phyloP scores from a whole-genome alignment of 2,888 invertebrate species.

The Neria commutata region DNA sequence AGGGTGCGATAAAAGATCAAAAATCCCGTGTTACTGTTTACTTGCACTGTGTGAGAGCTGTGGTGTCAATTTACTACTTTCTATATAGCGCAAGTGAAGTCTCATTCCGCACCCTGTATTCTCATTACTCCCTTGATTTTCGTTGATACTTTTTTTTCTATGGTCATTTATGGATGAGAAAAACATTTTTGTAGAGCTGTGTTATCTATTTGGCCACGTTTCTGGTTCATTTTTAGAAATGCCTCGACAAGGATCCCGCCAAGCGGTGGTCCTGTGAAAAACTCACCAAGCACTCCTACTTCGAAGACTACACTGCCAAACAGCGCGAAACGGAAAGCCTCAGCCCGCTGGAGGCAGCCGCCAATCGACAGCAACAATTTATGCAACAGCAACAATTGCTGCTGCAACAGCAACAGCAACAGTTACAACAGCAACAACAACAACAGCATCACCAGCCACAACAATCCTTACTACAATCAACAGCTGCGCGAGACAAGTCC shows the following conservation, averaged over 20 bases:
- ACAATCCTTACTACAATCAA: slow-evolving; percentile 19
- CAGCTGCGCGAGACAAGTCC: slow-evolving; percentile 66
- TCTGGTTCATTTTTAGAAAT: slow-evolving; percentile 74
- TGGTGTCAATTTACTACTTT: no score
- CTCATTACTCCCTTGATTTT: no score
- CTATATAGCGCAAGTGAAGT: no score
- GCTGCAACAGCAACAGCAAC: slow-evolving; percentile 42
- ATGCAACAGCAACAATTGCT: slow-evolving; percentile 51
- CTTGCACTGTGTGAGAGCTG: no score
- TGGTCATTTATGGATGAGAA: no score
- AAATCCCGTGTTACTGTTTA: no score
- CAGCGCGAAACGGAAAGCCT: slow-evolving; percentile 68
- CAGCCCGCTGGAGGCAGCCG: slow-evolving; percentile 56
- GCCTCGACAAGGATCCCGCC: slow-evolving; percentile 92
- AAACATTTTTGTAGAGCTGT: no score
- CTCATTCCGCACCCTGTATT: no score
- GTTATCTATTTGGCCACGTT: no score
- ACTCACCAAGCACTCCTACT: slow-evolving; percentile 87
- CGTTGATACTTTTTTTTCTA: no score
- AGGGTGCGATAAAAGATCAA: no score
- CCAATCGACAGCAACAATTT: slow-evolving; percentile 50
- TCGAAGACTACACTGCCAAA: slow-evolving; percentile 85
- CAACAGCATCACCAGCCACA: slow-evolving; percentile 23
- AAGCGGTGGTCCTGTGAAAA: slow-evolving; percentile 92
- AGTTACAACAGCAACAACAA: slow-evolving; percentile 33